Evolutionary conservation across 1,140 invertebrate species (phyloP), one percentile per base, ranked within the genome.

Genomic region (Drosophila guanche): DNA sequence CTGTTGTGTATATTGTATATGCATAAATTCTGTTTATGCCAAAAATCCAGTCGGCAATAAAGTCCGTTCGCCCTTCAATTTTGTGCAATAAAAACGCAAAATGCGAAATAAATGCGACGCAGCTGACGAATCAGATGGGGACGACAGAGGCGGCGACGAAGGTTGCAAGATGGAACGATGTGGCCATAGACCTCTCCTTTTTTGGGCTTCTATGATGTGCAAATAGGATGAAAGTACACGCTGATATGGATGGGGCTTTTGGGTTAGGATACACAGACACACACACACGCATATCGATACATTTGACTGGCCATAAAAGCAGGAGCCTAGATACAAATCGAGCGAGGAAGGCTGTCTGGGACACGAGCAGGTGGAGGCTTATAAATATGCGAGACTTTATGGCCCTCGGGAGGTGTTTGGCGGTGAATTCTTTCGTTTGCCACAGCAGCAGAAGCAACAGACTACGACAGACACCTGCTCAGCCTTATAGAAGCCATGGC

Each of bases 41-140:
- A 73, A 73, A 77, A 78, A 78, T 78, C 76, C 76, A 78, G 76
- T 73, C 69, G 74, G 76, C 61, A 66, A 78, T 78, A 78, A 78
- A 78, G 75, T 78, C 33, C 47, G 76, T 33, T 10, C 6, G 29
- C 29, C 75, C 68, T 79, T 79, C 76, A 78, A 78, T 78, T 78
- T 78, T 52, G 61, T 47, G 69, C 76, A 79, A 78, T 78, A 78
- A 78, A 65, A 73, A 78, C 14, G 59, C 20, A 41, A 78, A 77
- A 72, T 65, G 75, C 43, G 74, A 78, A 77, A 77, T 77, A 66
- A 77, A 77, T 71, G 66, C 67, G 41, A 46, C 22, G 57, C 73
- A 76, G 63, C 73, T 76, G 74, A 69, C 66, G 70, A 47, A 72
- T 53, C 33, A 22, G 20, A 40, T 48, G 8, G 47, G 33, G 16